Conservation (phyloP, 2,797 vertebrate genomes). For the Poeciliopsis presidionis region DNA sequence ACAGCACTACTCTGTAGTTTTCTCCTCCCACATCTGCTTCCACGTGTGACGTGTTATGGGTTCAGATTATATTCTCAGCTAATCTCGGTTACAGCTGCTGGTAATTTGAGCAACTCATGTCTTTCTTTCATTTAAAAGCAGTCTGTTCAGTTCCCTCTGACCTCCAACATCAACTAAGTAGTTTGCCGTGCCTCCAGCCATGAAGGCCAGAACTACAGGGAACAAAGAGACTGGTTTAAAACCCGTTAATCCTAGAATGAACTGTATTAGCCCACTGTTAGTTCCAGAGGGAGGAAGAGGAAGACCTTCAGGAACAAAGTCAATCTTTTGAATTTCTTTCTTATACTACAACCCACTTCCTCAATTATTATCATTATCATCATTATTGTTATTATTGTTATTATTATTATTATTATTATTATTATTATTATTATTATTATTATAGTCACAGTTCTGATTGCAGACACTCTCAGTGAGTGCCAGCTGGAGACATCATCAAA, state of each 20-base stretch:
- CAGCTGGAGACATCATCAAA: too few species aligned
- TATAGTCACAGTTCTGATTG: too few species aligned
- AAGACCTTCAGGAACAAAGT: neutral
- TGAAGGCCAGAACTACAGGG: neutral
- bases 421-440: too few species aligned
- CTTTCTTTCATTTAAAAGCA: neutral
- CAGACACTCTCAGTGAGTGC: too few species aligned
- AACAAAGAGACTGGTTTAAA: too few species aligned
- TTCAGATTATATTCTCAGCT: neutral
- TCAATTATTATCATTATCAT: too few species aligned
- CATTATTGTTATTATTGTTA: too few species aligned
- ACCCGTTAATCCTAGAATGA: too few species aligned
- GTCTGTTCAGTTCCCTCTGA: neutral
- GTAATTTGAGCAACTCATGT: neutral
- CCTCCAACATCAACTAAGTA: neutral
- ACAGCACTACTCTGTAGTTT: neutral
- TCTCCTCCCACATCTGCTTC: neutral
- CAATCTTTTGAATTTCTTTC: too few species aligned
- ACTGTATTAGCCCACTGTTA: too few species aligned
- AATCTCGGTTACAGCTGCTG: neutral
- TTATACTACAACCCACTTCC: too few species aligned
- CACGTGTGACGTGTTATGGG: neutral
- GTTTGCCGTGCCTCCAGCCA: neutral
- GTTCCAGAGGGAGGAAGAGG: neutral
- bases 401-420: too few species aligned